Evolutionary conservation across 2,113 vertebrate species (phyloP).

Genomic region (Motacilla alba): DNA sequence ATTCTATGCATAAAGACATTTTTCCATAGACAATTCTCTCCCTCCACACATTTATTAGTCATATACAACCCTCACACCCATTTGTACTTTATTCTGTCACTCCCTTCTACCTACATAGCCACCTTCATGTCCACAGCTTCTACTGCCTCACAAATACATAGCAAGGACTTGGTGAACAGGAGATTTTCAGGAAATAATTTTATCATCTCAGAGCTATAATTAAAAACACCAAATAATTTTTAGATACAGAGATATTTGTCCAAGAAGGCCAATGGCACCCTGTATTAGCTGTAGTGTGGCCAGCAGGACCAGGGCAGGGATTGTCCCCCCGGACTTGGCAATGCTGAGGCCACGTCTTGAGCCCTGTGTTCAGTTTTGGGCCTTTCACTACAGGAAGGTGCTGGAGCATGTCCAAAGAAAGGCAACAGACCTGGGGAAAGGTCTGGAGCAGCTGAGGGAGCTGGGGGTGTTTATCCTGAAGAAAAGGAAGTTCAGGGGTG

Average conservation of each 20-base stretch:
- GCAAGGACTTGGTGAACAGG: background rate
- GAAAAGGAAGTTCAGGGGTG: background rate
- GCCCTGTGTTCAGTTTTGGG: background rate
- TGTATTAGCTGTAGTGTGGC: background rate
- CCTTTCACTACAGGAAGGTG: background rate
- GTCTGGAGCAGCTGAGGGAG: background rate
- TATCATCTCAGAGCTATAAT: background rate
- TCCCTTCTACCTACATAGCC: background rate
- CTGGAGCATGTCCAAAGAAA: accelerated
- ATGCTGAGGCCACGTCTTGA: background rate
- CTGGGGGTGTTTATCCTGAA: background rate
- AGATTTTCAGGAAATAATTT: background rate
- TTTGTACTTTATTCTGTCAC: background rate
- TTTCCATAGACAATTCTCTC: background rate
- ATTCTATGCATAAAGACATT: background rate
- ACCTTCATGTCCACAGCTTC: background rate
- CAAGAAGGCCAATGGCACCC: background rate
- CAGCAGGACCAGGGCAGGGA: background rate
- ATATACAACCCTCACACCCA: background rate
- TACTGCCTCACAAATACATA: background rate
- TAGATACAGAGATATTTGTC: background rate
- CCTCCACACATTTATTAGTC: background rate
- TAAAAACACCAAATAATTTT: background rate
- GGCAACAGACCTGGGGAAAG: background rate
- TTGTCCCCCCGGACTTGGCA: background rate